These are phyloP conservation scores for Hycleus cichorii DNA, from an alignment of 1,140 invertebrate genomes.

Conservation along the genomic window DNA sequence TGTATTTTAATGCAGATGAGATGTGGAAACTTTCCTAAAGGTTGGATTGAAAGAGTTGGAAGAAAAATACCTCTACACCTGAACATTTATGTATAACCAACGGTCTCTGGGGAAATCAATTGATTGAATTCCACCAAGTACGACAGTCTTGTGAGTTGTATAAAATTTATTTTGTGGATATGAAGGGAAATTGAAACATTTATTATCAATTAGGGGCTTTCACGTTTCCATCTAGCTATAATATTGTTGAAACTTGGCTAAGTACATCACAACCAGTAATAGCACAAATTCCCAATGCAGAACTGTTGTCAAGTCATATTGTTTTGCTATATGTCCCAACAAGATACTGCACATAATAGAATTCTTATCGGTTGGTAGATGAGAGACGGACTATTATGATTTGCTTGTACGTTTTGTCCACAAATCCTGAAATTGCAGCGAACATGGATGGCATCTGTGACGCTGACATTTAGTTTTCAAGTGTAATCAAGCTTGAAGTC, in stretches of 20 bases:
- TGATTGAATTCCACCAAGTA: constrained; percentile 9
- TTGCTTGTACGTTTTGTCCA: no score
- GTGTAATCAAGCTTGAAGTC: no score
- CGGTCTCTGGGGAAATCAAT: constrained; percentile 12
- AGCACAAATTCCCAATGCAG: background rate
- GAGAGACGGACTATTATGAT: background rate
- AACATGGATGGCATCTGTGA: no score
- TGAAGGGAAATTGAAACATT: no score
- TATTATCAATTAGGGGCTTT: no score
- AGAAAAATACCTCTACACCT: background rate
- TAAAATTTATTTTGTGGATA: background rate
- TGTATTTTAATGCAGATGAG: constrained; percentile 11
- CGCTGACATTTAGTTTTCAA: background rate
- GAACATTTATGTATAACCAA: constrained; percentile 11
- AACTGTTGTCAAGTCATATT: background rate
- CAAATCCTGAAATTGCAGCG: no score
- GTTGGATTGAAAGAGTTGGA: background rate
- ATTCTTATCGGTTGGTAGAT: background rate
- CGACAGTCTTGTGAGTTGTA: constrained; percentile 4
- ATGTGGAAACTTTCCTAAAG: background rate
- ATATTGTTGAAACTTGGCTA: no score
- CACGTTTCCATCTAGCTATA: no score
- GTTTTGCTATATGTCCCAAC: no score
- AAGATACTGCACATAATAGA: no score
- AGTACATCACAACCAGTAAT: no score